These are phyloP conservation scores for Leucoraja erinaceus DNA, from an alignment of 2,113 vertebrate species.

Conservation along the genomic window DNA sequence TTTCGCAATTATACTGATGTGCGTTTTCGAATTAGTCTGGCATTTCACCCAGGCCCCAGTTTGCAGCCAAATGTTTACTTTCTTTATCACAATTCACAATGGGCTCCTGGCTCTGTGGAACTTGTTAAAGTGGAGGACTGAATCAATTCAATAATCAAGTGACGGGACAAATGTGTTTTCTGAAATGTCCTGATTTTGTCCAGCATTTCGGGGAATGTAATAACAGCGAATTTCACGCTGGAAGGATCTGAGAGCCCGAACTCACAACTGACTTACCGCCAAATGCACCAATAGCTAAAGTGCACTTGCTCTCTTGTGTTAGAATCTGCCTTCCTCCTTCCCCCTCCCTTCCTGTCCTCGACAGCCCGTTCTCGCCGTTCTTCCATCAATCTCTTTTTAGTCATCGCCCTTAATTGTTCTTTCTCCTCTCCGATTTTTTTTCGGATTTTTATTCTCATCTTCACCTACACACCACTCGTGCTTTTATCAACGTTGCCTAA, in stretches of 20 bases:
- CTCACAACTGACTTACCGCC: background rate
- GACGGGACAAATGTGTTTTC: background rate
- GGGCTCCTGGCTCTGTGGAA: background rate
- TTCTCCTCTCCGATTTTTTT: background rate
- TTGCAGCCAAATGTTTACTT: background rate
- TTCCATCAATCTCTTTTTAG: background rate
- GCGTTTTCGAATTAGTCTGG: background rate
- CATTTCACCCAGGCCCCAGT: background rate
- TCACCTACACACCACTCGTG: background rate
- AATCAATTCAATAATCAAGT: background rate
- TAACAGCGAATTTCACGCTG: background rate
- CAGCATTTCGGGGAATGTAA: background rate
- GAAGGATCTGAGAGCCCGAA: background rate
- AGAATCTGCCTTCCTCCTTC: background rate
- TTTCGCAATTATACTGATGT: background rate
- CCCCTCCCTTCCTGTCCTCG: too few species aligned
- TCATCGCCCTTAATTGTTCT: too few species aligned
- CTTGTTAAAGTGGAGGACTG: background rate
- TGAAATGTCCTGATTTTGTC: background rate
- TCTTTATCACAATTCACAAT: background rate
- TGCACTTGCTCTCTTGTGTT: background rate
- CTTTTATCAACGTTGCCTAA: background rate
- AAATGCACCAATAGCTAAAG: background rate
- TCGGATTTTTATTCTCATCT: background rate
- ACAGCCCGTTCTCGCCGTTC: background rate